Conservation (phyloP, 2,888 invertebrate genomes). For the Scelioninae gen. 1 region DNA sequence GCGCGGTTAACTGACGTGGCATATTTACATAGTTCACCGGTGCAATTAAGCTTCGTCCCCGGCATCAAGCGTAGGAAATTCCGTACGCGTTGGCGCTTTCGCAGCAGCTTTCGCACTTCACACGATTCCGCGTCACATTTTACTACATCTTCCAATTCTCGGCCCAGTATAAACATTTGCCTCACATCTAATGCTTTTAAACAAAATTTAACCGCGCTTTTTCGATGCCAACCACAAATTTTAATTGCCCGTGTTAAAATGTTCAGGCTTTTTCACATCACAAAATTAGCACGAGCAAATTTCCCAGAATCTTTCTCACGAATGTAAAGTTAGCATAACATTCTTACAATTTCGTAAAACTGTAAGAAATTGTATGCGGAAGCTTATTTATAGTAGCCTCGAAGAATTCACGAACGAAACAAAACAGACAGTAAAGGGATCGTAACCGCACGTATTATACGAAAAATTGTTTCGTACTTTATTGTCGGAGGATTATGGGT, state of each 20-base stretch:
- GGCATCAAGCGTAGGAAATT: slow-evolving; percentile 81
- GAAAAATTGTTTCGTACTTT: slow-evolving; percentile 38
- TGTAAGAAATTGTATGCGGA: slow-evolving; percentile 40
- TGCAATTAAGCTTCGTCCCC: slow-evolving; percentile 83
- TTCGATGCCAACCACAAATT: slow-evolving; percentile 18
- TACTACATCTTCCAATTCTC: slow-evolving; percentile 51
- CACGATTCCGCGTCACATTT: slow-evolving; percentile 70
- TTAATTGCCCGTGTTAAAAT: slow-evolving; percentile 16
- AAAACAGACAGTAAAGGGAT: slow-evolving; percentile 28
- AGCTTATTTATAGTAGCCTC: slow-evolving; percentile 31
- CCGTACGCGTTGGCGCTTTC: slow-evolving; percentile 79
- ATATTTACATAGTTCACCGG: slow-evolving; percentile 83
- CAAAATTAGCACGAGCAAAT: too few relatives aligned
- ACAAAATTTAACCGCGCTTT: slow-evolving; percentile 23
- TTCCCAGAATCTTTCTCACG: slow-evolving; percentile 22
- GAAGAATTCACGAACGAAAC: slow-evolving; percentile 20
- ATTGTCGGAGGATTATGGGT: slow-evolving; percentile 7
- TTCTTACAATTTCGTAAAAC: slow-evolving; percentile 35
- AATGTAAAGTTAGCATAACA: slow-evolving; percentile 8
- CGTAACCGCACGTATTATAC: slow-evolving; percentile 23
- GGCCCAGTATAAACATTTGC: slow-evolving; percentile 40
- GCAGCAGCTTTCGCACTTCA: slow-evolving; percentile 73
- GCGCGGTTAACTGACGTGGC: slow-evolving; percentile 81
- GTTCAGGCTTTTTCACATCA: neutral
- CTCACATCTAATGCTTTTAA: slow-evolving; percentile 32